Evolutionary conservation across 2,797 vertebrate species (phyloP).

Genomic region (Champsocephalus gunnari): DNA sequence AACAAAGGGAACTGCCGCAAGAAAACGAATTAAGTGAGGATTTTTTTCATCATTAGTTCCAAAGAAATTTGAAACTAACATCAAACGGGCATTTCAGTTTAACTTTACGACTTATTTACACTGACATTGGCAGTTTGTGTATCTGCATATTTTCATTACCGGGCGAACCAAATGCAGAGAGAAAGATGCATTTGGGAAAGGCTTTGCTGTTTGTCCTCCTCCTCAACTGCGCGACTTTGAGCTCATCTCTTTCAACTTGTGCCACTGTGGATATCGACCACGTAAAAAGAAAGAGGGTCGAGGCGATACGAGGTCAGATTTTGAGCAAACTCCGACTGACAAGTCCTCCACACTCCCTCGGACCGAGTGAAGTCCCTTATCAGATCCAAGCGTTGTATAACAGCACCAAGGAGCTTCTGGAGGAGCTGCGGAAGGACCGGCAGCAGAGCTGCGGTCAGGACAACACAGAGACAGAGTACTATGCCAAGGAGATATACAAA

Average conservation of each 20-base stretch:
- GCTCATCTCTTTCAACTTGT: constrained; percentile 91
- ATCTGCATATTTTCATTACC: constrained; percentile 38
- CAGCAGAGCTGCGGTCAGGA: constrained; percentile 89
- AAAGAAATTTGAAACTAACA: constrained; percentile 18
- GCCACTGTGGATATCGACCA: constrained; percentile 93
- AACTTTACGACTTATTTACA: constrained; percentile 20
- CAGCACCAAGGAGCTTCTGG: constrained; percentile 93
- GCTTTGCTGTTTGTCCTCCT: constrained; percentile 88
- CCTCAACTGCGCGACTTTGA: constrained; percentile 88
- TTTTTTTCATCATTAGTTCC: constrained; percentile 14
- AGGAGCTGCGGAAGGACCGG: constrained; percentile 87
- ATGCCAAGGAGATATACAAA: constrained; percentile 94
- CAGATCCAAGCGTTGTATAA: constrained; percentile 93
- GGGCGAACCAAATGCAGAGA: constrained; percentile 60
- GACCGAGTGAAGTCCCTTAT: constrained; percentile 88
- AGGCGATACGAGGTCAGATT: constrained; percentile 94
- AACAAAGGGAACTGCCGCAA: constrained; percentile 45
- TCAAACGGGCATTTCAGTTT: constrained; percentile 3
- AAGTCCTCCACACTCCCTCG: constrained; percentile 88
- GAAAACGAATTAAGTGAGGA: constrained; percentile 44
- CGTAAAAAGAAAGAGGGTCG: constrained; percentile 92
- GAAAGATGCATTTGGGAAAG: constrained; percentile 90
- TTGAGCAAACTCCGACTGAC: constrained; percentile 92
- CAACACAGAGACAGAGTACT: constrained; percentile 92
- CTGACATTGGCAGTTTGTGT: constrained; percentile 34